These are phyloP conservation scores for Sylvilagus floridanus DNA, from an alignment of 2,797 vertebrate species.

Conservation along the genomic window DNA sequence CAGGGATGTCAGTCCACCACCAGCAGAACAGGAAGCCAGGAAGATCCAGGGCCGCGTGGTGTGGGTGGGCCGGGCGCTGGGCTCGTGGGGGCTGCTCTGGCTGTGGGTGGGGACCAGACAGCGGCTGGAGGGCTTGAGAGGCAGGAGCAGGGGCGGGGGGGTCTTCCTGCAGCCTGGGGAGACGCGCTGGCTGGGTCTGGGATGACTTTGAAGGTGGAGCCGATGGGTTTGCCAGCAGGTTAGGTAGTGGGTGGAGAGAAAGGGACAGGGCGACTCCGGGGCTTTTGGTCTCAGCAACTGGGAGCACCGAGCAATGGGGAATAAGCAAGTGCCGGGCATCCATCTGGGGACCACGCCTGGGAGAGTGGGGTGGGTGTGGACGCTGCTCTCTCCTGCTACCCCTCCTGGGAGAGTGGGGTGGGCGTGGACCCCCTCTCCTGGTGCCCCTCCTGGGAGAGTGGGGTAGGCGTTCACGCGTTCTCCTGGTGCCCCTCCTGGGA, in stretches of 20 bases:
- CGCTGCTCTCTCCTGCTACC: neutral
- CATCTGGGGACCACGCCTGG: neutral
- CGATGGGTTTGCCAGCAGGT: neutral
- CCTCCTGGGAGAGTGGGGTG: neutral
- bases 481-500: too few relatives aligned
- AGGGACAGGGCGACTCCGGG: neutral
- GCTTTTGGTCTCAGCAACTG: neutral
- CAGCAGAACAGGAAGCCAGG: accelerated
- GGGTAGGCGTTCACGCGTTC: too few relatives aligned
- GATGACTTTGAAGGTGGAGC: neutral
- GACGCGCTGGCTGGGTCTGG: neutral
- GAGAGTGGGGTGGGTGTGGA: accelerated
- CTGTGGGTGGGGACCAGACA: neutral
- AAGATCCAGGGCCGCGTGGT: neutral
- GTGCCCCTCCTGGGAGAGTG: too few relatives aligned
- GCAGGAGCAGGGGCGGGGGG: neutral
- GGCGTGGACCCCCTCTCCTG: too few relatives aligned
- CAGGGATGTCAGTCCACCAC: too few relatives aligned
- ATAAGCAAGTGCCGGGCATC: neutral
- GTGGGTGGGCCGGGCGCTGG: neutral
- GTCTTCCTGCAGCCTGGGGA: neutral
- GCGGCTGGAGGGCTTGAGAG: neutral
- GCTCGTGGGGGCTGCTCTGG: too few relatives aligned
- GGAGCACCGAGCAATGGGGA: neutral
- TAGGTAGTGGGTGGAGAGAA: neutral